Evolutionary conservation across 2,888 invertebrate species (phyloP).

Genomic region (Diadromus collaris): DNA sequence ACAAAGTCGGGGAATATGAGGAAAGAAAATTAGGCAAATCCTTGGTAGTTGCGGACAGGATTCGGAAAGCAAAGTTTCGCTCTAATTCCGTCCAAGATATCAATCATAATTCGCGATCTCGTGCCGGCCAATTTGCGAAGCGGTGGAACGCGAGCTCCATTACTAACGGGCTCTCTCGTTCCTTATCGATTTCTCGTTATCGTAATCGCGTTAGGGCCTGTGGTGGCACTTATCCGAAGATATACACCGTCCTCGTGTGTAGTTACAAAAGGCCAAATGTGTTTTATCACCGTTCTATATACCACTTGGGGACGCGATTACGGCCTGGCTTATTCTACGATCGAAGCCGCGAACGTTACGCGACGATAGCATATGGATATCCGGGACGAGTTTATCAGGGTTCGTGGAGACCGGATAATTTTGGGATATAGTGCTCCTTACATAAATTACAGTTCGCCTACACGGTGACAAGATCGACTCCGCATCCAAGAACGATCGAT

Average conservation of each 20-base stretch:
- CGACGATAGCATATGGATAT: constrained; percentile 8
- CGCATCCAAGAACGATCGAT: not conserved
- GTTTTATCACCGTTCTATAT: constrained; percentile 53
- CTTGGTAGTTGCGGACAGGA: constrained; percentile 39
- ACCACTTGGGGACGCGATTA: constrained; percentile 13
- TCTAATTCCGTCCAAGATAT: constrained; percentile 64
- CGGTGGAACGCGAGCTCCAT: constrained; percentile 54
- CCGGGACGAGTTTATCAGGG: constrained; percentile 11
- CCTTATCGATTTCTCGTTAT: constrained; percentile 60
- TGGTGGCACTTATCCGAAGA: constrained; percentile 57
- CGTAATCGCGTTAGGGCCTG: constrained; percentile 55
- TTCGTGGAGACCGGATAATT: constrained; percentile 9
- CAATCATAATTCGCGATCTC: constrained; percentile 64
- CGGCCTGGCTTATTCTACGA: constrained; percentile 27
- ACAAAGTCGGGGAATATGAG: constrained; percentile 8
- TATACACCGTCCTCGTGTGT: constrained; percentile 52
- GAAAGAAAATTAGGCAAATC: constrained; percentile 58
- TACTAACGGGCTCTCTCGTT: constrained; percentile 46
- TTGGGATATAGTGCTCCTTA: not conserved
- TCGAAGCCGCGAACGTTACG: constrained; percentile 4
- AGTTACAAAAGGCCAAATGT: constrained; percentile 52
- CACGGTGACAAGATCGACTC: not conserved
- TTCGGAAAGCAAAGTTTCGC: constrained; percentile 57
- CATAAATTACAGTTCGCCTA: constrained; percentile 19
- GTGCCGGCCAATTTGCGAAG: constrained; percentile 65